These are phyloP conservation scores for Dascyllus trimaculatus DNA, from an alignment of 2,113 vertebrate genomes.

Conservation along the genomic window DNA sequence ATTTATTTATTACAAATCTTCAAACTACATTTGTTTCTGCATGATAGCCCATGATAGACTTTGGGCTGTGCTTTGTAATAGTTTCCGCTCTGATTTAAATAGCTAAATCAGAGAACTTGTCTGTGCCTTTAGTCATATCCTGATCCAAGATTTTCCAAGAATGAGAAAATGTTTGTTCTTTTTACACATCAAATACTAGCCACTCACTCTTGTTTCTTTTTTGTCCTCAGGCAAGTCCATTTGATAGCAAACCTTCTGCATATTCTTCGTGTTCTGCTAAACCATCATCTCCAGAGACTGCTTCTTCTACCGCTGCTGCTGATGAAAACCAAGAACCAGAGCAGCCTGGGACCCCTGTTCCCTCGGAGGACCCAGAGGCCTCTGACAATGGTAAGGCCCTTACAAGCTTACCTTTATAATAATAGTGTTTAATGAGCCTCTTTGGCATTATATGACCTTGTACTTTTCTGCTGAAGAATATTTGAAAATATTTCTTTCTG, in stretches of 20 bases:
- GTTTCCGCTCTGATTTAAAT: neutral
- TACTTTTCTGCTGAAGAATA: neutral
- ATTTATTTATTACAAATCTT: too few relatives aligned
- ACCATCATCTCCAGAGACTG: conserved; percentile 89
- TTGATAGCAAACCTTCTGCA: conserved; percentile 87
- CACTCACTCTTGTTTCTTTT: neutral
- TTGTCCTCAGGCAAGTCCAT: conserved; percentile 86
- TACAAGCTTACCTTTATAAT: neutral
- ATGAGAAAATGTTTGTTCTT: too few relatives aligned
- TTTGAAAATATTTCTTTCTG: neutral
- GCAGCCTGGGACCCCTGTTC: conserved; percentile 91
- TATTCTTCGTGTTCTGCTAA: conserved; percentile 84
- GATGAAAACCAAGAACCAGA: conserved; percentile 89
- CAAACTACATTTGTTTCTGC: too few relatives aligned
- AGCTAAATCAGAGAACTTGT: neutral
- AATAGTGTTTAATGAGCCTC: too few relatives aligned
- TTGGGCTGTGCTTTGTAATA: neutral
- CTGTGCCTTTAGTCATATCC: too few relatives aligned
- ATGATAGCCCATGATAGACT: neutral
- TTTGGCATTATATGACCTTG: neutral
- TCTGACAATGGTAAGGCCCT: conserved; percentile 85
- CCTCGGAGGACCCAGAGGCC: conserved; percentile 89
- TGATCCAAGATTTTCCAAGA: too few relatives aligned
- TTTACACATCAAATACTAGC: neutral
- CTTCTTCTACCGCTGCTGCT: conserved; percentile 53